phyloP scores from a whole-genome alignment of 53 echinoderm and acorn worm species.

The Luidia sarsii region DNA sequence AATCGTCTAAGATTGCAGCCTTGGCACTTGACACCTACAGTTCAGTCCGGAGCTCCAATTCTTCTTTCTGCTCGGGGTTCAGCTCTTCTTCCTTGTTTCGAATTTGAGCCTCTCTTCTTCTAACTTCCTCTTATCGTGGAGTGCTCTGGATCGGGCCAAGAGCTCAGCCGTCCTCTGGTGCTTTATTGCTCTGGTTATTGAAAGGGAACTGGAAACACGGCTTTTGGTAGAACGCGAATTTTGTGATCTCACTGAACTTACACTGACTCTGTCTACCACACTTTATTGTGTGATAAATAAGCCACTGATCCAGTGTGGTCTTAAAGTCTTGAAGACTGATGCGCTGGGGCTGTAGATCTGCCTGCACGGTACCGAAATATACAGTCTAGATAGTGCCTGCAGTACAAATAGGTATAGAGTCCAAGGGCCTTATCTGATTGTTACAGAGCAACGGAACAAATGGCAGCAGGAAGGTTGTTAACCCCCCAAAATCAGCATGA shows the following conservation, averaged over 20 bases:
- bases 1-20: slow-evolving; percentile 15
- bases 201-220: slow-evolving; percentile 29
- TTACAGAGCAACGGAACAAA: no score
- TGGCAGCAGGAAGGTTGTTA: no score
- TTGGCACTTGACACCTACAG: slow-evolving; percentile 25
- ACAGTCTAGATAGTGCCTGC: no score
- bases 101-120: slow-evolving; percentile 18
- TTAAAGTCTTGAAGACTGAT: slow-evolving; percentile 14
- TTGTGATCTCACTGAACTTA: slow-evolving; percentile 9
- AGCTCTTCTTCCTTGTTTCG: slow-evolving; percentile 13
- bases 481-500: no score
- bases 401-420: no score
- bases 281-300: slow-evolving; percentile 14
- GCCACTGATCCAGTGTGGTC: slow-evolving; percentile 21
- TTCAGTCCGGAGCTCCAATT: slow-evolving; percentile 11
- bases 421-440: no score
- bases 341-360: slow-evolving; percentile 12
- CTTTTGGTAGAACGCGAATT: neutral
- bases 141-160: slow-evolving; percentile 16
- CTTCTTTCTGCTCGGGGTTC: slow-evolving; percentile 10
- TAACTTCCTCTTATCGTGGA: slow-evolving; percentile 17
- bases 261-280: neutral
- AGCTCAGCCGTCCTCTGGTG: slow-evolving; percentile 23
- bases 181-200: slow-evolving; percentile 23
- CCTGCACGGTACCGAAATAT: slow-evolving; percentile 20